Base-by-base conservation (phyloP, 1,140 invertebrate genomes). In the Pararge aegeria region DNA sequence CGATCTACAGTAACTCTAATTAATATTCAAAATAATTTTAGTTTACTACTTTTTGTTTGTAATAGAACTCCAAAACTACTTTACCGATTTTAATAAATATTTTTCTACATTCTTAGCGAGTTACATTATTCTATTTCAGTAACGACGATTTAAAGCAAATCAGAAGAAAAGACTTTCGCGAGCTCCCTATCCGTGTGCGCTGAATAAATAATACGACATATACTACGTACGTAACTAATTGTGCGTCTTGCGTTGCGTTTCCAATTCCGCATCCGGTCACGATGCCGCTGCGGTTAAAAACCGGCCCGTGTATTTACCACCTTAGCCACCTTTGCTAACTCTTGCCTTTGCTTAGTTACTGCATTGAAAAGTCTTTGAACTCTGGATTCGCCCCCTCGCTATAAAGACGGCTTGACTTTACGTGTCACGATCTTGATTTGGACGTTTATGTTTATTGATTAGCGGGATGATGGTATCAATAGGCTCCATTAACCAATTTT, bases 401-500 rank as follows among this genome's bases (percentile, higher is more conserved):
- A 74, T 73, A 74, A 77, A 74, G 67, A 64, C 13, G 20, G 46
- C 69, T 70, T 68, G 73, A 70, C 64, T 75, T 82, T 75, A 80
- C 78, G 72, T 76, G 69, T 72, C 70, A 65, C 58, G 70, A 79
- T 78, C 75, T 75, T 75, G 68, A 73, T 70, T 74, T 64, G 64
- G 72, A 79, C 78, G 54, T 84, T 84, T 87, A 83, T 82, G 78
- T 77, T 78, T 80, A 86, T 86, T 79, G 83, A 86, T 83, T 81
- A 82, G 75, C 64, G 65, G 54, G 55, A 64, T 42, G 68, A 68
- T 63, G 73, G 69, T 70, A 70, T 73, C 78, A 83, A 81, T 82
- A 75, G 77, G 76, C 78, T 77, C 77, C 77, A 84, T 87, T 87
- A 84, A 78, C 75, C 83, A 83, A 83, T 83, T 80, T 73, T 68